Evolutionary conservation across 2,888 invertebrate genomes (phyloP), one percentile per base, ranked within the genome.

Genomic region (Petrolisthes manimaculis): DNA sequence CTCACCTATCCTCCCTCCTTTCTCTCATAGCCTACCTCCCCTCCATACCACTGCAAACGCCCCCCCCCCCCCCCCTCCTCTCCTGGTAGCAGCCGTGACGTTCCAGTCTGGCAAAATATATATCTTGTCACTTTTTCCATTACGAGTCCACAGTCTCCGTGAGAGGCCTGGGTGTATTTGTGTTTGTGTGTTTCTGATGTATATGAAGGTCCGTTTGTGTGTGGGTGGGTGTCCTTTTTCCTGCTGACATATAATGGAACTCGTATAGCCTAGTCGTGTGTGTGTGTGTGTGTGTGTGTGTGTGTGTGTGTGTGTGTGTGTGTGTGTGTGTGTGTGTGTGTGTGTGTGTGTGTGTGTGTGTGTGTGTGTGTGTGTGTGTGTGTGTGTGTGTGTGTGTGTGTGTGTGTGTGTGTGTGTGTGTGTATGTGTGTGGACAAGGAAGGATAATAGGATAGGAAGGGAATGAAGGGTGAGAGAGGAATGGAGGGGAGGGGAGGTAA

Each of bases 121-220:
- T 71, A 71, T 71, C 71, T 71, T 71, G 71, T 71, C 71, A 71
- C 71, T 71, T 71, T 71, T 71, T 71, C 71, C 71, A 71, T 71
- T 71, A 71, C n/a, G 71, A 71, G 71, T 12, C 8, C 61, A 71
- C 18, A 71, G 71, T n/a, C 18, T 5, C 71, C 71, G 71, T 71
- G 71, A 14, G 71, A 14, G 71, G 71, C n/a, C 12, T 71, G 71
- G 9, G 71, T 6, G 71, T 6, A n/a, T 18, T 12, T 71, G 71
- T 18, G 71, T 71, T 12, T 71, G n/a, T 18, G 71, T 71, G 71
- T 71, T 5, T 71, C 18, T 12, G n/a, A n/a, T 71, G 71, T 71
- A 5, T 18, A n/a, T 71, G 71, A 5, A 5, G 9, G n/a, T 71
- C 8, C 8, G 61, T 61, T 6, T 61, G 61, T 61, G 71, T 71